Base-by-base conservation (phyloP, 2,113 vertebrate species). In the Tamias sibiricus region DNA sequence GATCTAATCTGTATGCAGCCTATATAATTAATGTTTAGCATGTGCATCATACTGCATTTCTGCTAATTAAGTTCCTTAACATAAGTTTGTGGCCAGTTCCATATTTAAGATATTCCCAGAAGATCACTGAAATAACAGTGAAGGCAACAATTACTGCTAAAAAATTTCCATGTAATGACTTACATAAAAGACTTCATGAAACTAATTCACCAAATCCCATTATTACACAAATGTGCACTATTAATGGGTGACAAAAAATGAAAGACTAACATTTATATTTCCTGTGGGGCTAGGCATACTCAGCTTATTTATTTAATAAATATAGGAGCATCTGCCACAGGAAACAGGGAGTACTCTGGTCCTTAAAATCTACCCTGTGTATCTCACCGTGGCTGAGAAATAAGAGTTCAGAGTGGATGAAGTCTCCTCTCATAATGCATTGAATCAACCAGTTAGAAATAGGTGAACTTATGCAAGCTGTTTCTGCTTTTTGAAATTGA, bases 51-150 rank as follows among this genome's bases (percentile, higher is more conserved):
- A 93, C 35, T 62, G 52, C 24, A 69, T 59, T 95, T 97, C 84
- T 97, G 92, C 75, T 96, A 95, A 97, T 95, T 98, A 95, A 96
- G 92, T 52, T 90, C 87, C 64, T 90, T 97, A 90, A 47, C 19
- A 87, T 74, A 77, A 85, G n/a, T 97, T 80, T 87, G n/a, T 77
- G 54, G 37, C 59, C 47, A 87, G 59, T 87, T 28, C 16, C 35
- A 75, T 81, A 95, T 54, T 85, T 83, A n/a, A 95, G 76, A 76
- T 57, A 95, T 57, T 95, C 80, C 32, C 69, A 90, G 64, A 71
- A 95, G 66, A 94, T 66, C 49, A 87, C 83, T 81, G 20, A 81
- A 93, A 95, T 49, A 54, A 88, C 75, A 30, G 44, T 49, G 66
- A 88, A 82, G n/a, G 79, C 59, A 91, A 94, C 75, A 84, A 81